phyloP scores from a whole-genome alignment of 1,140 invertebrate genomes.

The Meteorus sp. region DNA sequence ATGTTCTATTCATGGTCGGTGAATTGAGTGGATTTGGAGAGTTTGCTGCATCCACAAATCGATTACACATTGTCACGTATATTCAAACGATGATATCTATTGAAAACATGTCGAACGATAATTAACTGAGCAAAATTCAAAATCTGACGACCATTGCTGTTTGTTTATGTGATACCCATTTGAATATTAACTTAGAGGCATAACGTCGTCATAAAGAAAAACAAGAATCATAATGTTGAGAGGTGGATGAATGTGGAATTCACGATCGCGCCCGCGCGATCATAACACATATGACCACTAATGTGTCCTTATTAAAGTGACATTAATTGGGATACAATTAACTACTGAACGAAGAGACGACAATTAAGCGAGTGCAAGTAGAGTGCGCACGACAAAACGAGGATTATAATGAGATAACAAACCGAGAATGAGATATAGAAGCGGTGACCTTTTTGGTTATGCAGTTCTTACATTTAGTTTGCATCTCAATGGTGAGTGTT shows the following conservation, averaged over 20 bases:
- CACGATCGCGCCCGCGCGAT: not conserved
- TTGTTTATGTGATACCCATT: too few relatives aligned
- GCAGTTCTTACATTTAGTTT: constrained; percentile 53
- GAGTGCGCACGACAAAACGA: constrained; percentile 26
- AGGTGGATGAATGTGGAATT: not conserved
- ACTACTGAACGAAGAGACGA: too few relatives aligned
- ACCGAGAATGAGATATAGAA: constrained; percentile 57
- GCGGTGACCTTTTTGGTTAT: constrained; percentile 55
- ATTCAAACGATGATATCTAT: too few relatives aligned
- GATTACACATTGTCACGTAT: constrained; percentile 46
- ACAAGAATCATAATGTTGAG: too few relatives aligned
- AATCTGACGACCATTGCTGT: too few relatives aligned
- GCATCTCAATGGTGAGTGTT: constrained; percentile 47
- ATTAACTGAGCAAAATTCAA: constrained; percentile 14
- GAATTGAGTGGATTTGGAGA: too few relatives aligned
- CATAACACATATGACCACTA: not conserved
- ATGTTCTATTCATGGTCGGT: too few relatives aligned
- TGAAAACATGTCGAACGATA: not conserved
- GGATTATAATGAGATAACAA: constrained; percentile 57
- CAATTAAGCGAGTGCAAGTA: not conserved
- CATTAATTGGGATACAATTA: not conserved
- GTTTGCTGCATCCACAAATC: constrained; percentile 51
- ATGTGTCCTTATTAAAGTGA: not conserved
- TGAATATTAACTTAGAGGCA: too few relatives aligned
- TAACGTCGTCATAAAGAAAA: too few relatives aligned